Conservation (phyloP, 2,888 invertebrate species). For the Eristalinus sepulchralis region DNA sequence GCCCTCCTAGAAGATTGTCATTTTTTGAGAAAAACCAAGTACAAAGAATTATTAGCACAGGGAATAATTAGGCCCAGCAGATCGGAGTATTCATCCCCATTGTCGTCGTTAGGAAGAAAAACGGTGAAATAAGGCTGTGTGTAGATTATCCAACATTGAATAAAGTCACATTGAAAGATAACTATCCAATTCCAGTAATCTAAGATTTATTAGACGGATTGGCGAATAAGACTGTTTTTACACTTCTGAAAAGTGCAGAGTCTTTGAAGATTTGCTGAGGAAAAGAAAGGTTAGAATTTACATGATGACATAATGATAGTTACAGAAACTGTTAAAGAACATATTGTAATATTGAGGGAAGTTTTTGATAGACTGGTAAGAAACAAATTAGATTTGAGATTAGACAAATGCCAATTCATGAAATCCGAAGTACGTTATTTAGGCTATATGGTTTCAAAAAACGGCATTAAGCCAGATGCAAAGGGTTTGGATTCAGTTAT, state of each 20-base stretch:
- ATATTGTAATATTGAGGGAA: neutral
- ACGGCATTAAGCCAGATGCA: neutral
- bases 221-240: constrained; percentile 26
- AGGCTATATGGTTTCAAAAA: neutral
- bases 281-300: neutral
- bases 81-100: constrained; percentile 57
- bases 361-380: neutral
- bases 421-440: neutral
- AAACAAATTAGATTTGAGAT: neutral
- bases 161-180: constrained; percentile 40
- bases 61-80: constrained; percentile 42
- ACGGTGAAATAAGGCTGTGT: constrained; percentile 17
- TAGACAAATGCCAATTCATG: constrained; percentile 5
- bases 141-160: constrained; percentile 11
- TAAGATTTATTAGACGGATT: constrained; percentile 49
- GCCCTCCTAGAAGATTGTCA: constrained; percentile 4
- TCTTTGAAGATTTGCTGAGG: neutral
- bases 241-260: constrained; percentile 36
- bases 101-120: constrained; percentile 30
- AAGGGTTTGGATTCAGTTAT: neutral
- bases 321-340: neutral
- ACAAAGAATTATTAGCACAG: neutral
- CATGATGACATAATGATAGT: constrained; percentile 10
- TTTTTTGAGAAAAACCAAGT: constrained; percentile 14
- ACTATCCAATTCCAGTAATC: constrained; percentile 52